phyloP scores from a whole-genome alignment of 2,797 vertebrate species.

The Siniperca undulata region DNA sequence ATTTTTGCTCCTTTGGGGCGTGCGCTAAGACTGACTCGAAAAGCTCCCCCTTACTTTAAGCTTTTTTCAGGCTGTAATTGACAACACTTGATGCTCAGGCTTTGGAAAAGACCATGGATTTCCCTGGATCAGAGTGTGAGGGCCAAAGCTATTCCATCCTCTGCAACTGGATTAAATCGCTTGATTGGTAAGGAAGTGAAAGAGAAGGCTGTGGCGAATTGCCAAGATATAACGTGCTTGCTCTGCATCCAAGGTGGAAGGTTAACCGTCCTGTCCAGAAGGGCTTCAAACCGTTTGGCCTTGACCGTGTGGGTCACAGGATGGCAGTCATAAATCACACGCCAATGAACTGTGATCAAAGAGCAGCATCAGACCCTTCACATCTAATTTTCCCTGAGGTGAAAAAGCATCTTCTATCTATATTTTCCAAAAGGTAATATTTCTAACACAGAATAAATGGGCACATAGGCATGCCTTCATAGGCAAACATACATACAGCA shows the following conservation, averaged over 20 bases:
- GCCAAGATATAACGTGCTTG: slow-evolving; percentile 56
- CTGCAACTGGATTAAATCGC: slow-evolving; percentile 76
- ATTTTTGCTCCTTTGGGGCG: slow-evolving; percentile 61
- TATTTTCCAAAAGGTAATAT: slow-evolving; percentile 39
- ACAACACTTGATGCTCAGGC: slow-evolving; percentile 75
- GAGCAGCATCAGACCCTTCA: slow-evolving; percentile 50
- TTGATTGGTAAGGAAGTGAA: slow-evolving; percentile 68
- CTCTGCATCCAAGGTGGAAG: slow-evolving; percentile 62
- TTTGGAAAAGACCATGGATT: slow-evolving; percentile 74
- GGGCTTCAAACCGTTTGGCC: slow-evolving; percentile 69
- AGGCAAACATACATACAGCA: neutral
- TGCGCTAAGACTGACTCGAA: slow-evolving; percentile 52
- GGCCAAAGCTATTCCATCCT: slow-evolving; percentile 67
- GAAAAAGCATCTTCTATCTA: slow-evolving; percentile 35
- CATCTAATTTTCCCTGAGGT: slow-evolving; percentile 59
- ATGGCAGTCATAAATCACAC: slow-evolving; percentile 70
- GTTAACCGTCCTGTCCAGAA: slow-evolving; percentile 70
- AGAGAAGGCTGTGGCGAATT: slow-evolving; percentile 53
- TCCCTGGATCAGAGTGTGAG: slow-evolving; percentile 74
- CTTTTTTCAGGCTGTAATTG: slow-evolving; percentile 77
- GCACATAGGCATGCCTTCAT: neutral
- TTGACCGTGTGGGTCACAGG: slow-evolving; percentile 69
- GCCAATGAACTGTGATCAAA: slow-evolving; percentile 61
- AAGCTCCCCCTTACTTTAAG: slow-evolving; percentile 62
- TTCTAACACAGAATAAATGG: slow-evolving; percentile 24